These are phyloP conservation scores for Pollenia amentaria DNA, from an alignment of 2,888 invertebrate genomes.

Conservation along the genomic window DNA sequence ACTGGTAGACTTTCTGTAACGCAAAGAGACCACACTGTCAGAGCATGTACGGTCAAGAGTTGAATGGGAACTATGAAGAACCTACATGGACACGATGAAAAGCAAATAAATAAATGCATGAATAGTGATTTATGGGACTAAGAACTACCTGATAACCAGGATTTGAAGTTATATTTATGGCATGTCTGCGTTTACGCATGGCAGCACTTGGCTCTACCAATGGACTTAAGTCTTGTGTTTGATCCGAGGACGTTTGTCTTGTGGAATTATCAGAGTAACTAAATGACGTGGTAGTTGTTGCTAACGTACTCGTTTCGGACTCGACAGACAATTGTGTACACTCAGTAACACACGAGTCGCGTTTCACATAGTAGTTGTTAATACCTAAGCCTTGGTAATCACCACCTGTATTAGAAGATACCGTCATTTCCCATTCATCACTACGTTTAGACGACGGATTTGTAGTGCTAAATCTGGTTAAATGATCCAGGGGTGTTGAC, in stretches of 20 bases:
- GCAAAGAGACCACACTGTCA: slow-evolving; percentile 83
- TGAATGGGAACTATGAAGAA: slow-evolving; percentile 84
- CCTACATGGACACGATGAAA: slow-evolving; percentile 78
- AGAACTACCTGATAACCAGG: slow-evolving; percentile 83
- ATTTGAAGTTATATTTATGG: slow-evolving; percentile 85
- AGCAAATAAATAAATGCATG: background rate
- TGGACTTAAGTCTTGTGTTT: slow-evolving; percentile 54
- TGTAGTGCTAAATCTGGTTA: slow-evolving; percentile 49
- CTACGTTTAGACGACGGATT: slow-evolving; percentile 62
- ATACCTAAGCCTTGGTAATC: slow-evolving; percentile 78
- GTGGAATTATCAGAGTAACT: slow-evolving; percentile 77
- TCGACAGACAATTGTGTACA: slow-evolving; percentile 83
- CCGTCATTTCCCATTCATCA: slow-evolving; percentile 80
- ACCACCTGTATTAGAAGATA: slow-evolving; percentile 67
- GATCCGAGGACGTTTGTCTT: slow-evolving; percentile 65
- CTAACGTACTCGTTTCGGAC: slow-evolving; percentile 80
- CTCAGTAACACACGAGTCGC: slow-evolving; percentile 84
- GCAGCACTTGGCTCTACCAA: slow-evolving; percentile 44
- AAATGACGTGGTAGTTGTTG: slow-evolving; percentile 83
- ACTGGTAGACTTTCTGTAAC: slow-evolving; percentile 91
- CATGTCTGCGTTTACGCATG: slow-evolving; percentile 81
- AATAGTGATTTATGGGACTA: background rate
- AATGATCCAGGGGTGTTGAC: slow-evolving; percentile 73
- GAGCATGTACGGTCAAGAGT: slow-evolving; percentile 84
- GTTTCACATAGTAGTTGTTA: slow-evolving; percentile 79